Percentiles rank a stretch among this genome's conserved stretches.
Evolutionary conservation across 2,888 invertebrate species (phyloP).

Genomic region (Plutella xylostella): DNA sequence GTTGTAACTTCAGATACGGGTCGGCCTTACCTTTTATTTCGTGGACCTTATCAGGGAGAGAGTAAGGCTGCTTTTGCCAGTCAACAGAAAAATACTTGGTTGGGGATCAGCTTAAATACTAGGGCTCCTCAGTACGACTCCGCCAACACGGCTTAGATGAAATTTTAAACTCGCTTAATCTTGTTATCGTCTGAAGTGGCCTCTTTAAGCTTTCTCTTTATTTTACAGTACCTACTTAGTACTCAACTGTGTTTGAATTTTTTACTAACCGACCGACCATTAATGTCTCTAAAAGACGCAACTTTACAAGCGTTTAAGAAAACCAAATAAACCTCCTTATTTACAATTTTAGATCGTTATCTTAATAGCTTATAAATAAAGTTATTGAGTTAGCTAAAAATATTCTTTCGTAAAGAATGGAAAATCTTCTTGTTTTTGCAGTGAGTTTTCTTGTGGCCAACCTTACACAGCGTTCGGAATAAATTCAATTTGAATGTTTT

Average conservation of each 20-base stretch:
- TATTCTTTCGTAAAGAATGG: too few relatives aligned
- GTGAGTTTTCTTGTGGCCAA: too few relatives aligned
- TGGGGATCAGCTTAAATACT: constrained; percentile 48
- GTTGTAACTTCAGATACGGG: constrained; percentile 12
- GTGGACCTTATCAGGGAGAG: not conserved
- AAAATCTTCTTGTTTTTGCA: too few relatives aligned
- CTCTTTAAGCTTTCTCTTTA: constrained; percentile 5
- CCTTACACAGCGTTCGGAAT: too few relatives aligned
- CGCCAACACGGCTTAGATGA: constrained; percentile 36
- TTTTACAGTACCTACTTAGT: constrained; percentile 1
- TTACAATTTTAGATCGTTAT: too few relatives aligned
- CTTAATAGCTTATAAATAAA: too few relatives aligned
- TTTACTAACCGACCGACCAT: too few relatives aligned
- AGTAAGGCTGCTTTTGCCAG: not conserved
- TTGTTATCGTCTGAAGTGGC: constrained; percentile 14
- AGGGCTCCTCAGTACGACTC: constrained; percentile 36
- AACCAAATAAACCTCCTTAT: too few relatives aligned
- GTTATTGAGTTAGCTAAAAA: too few relatives aligned
- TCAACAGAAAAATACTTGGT: constrained; percentile 41
- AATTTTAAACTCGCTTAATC: constrained; percentile 42
- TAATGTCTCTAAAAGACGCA: too few relatives aligned
- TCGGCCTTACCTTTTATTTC: not conserved
- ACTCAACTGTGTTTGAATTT: not conserved
- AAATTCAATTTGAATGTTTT: too few relatives aligned
- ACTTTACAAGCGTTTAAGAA: too few relatives aligned